A percentile compares a stretch with the other conserved stretches of the same genome.
Conservation (phyloP, 2,888 invertebrate species). For the Amphipoea lucens region DNA sequence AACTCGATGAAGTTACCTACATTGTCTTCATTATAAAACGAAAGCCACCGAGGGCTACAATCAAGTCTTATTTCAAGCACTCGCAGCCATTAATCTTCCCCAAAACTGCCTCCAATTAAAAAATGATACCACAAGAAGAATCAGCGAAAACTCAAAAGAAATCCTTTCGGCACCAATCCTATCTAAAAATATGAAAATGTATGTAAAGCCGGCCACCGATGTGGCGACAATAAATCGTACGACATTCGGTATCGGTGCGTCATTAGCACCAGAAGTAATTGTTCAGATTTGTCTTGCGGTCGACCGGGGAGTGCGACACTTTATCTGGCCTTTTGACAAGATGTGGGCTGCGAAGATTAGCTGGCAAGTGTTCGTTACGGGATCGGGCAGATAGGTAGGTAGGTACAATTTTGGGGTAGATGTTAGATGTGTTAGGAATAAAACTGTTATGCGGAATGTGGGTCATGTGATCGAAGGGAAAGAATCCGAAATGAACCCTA, state of each 20-base stretch:
- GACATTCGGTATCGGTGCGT: constrained; percentile 83
- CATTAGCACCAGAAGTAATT: constrained; percentile 86
- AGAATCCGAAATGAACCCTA: neutral
- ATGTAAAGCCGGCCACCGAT: constrained; percentile 85
- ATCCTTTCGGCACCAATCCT: constrained; percentile 76
- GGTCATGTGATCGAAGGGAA: neutral
- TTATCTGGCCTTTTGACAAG: constrained; percentile 78
- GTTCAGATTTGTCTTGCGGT: constrained; percentile 84
- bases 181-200: constrained; percentile 85
- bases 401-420: neutral
- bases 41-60: neutral
- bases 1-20: neutral
- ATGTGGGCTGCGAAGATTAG: constrained; percentile 76
- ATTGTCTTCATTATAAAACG: neutral
- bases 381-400: constrained; percentile 2
- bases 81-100: constrained; percentile 46
- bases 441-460: neutral
- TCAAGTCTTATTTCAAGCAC: neutral
- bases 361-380: constrained; percentile 43
- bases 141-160: constrained; percentile 64
- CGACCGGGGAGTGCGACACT: constrained; percentile 76
- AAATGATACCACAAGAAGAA: constrained; percentile 54
- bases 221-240: constrained; percentile 84
- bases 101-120: constrained; percentile 52
- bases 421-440: neutral